Conservation (phyloP, 2,888 invertebrate species). For the Cryptus armator region DNA sequence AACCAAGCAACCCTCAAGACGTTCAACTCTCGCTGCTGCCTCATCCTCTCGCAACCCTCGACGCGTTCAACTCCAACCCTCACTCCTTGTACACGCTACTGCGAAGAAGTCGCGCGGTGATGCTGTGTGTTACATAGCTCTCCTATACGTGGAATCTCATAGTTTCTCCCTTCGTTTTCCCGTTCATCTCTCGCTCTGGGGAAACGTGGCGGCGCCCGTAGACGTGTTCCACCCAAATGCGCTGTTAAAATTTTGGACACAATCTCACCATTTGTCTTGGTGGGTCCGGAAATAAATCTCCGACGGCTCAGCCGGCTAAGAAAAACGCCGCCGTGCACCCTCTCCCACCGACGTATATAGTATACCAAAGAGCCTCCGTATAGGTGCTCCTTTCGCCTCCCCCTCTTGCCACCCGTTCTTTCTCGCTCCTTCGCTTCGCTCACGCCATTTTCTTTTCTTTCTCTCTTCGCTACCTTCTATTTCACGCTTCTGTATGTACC, state of each 20-base stretch:
- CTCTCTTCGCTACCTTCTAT: conserved; percentile 35
- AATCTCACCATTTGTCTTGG: conserved; percentile 92
- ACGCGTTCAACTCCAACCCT: conserved; percentile 42
- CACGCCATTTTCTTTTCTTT: conserved; percentile 44
- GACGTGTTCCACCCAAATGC: conserved; percentile 87
- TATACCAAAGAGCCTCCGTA: conserved; percentile 69
- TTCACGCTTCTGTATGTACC: conserved; percentile 18
- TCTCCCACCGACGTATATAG: conserved; percentile 82
- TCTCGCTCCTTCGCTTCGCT: conserved; percentile 59
- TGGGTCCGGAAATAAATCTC: conserved; percentile 91
- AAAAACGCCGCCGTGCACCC: conserved; percentile 85
- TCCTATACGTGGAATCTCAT: conserved; percentile 60
- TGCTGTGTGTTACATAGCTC: conserved; percentile 57
- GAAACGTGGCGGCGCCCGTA: conserved; percentile 84
- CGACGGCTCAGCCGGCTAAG: conserved; percentile 86
- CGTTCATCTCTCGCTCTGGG: conserved; percentile 73
- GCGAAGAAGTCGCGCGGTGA: conserved; percentile 52
- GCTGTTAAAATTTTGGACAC: conserved; percentile 93
- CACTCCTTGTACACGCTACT: conserved; percentile 44
- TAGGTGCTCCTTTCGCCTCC: conserved; percentile 12
- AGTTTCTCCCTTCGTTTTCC: conserved; percentile 73
- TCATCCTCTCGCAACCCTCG: conserved; percentile 64
- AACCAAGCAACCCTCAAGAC: conserved; percentile 64
- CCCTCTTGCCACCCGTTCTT: conserved; percentile 36
- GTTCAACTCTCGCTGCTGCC: conserved; percentile 67